These are phyloP conservation scores for Lobophora halterata DNA, from an alignment of 2,888 invertebrate species.

Conservation along the genomic window DNA sequence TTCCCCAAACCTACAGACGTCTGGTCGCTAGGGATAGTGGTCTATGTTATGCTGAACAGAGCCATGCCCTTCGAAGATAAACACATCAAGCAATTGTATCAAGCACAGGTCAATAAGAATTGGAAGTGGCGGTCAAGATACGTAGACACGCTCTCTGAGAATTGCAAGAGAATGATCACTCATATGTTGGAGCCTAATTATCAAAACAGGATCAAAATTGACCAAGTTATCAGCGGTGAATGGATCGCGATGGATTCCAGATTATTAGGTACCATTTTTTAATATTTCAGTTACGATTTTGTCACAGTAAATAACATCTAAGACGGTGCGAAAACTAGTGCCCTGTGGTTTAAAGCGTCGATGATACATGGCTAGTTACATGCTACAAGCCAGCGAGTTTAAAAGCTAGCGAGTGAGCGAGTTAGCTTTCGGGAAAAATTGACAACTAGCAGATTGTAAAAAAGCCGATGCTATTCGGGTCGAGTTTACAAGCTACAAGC, in stretches of 20 bases:
- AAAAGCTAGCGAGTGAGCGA: no score
- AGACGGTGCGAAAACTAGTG: no score
- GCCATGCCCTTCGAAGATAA: slow-evolving; percentile 92
- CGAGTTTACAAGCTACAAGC: no score
- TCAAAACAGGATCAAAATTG: slow-evolving; percentile 79
- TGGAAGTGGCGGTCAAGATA: slow-evolving; percentile 87
- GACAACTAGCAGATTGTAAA: no score
- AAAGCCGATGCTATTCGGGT: no score
- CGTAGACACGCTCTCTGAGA: slow-evolving; percentile 76
- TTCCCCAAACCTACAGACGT: slow-evolving; percentile 87
- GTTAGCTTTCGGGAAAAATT: no score
- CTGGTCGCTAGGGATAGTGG: slow-evolving; percentile 90
- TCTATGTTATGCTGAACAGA: slow-evolving; percentile 91
- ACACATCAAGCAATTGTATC: slow-evolving; percentile 85
- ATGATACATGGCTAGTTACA: no score
- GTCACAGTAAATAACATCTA: no score
- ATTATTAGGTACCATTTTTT: slow-evolving; percentile 53
- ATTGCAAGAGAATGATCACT: slow-evolving; percentile 82
- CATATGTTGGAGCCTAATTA: slow-evolving; percentile 85
- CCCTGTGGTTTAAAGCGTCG: no score
- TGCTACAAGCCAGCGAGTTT: no score
- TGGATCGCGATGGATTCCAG: slow-evolving; percentile 86
- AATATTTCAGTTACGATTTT: no score
- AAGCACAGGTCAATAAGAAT: slow-evolving; percentile 77
- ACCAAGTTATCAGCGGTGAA: slow-evolving; percentile 76